These are phyloP conservation scores for Puma concolor DNA, from an alignment of 2,113 vertebrate species.

Conservation along the genomic window DNA sequence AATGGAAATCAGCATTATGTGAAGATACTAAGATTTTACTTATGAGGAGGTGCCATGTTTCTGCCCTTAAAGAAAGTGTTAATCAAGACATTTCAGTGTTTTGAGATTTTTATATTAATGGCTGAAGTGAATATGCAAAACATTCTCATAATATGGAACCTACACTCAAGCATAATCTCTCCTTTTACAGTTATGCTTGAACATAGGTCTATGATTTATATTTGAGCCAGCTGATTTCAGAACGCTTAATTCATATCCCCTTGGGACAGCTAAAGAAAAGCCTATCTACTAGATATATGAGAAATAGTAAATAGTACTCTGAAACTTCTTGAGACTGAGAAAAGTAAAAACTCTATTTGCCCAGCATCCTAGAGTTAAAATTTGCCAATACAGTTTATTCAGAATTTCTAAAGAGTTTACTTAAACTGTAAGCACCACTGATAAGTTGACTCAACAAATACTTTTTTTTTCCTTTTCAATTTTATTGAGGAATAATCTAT, in stretches of 20 bases:
- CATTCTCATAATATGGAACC: not conserved
- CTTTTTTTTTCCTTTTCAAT: not conserved
- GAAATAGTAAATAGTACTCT: not conserved
- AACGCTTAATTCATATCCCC: not conserved
- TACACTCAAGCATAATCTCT: not conserved
- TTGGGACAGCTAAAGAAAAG: not conserved
- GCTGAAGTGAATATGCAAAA: conserved; percentile 22
- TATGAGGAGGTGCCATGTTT: not conserved
- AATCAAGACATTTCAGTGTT: not conserved
- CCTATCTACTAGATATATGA: not conserved
- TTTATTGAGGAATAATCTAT: conserved; percentile 1
- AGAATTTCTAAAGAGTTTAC: conserved; percentile 29
- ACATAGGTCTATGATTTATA: not conserved
- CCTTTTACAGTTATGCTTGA: not conserved
- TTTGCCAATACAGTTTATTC: not conserved
- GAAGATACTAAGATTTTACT: conserved; percentile 25
- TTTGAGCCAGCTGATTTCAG: not conserved
- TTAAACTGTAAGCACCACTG: not conserved
- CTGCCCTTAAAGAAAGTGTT: not conserved
- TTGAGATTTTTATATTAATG: conserved; percentile 18
- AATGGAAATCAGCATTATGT: not conserved
- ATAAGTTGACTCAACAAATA: not conserved
- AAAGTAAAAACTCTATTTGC: not conserved
- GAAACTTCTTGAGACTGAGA: not conserved
- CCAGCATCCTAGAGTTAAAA: not conserved